phyloP scores from a whole-genome alignment of 2,797 vertebrate genomes.

The Rhinichthys osculus region DNA sequence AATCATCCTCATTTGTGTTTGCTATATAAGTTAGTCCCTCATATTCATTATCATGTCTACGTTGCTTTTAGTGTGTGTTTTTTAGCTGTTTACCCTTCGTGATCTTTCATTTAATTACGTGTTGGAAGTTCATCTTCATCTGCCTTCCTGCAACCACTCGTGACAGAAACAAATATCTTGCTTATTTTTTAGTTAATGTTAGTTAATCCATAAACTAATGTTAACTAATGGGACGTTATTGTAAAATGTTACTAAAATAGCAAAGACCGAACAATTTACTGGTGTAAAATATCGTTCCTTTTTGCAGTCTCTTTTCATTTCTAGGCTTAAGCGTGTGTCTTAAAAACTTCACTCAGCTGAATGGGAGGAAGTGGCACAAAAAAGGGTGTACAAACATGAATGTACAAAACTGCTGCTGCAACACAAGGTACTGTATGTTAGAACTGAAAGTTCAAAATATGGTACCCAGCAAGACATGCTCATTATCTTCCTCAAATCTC shows the following conservation, averaged over 20 bases:
- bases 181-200: not conserved
- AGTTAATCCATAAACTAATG: not conserved
- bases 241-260: not conserved
- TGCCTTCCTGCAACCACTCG: no score
- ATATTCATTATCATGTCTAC: no score
- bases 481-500: constrained; percentile 21
- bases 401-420: constrained; percentile 18
- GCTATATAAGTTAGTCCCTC: no score
- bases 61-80: no score
- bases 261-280: not conserved
- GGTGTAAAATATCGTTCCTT: not conserved
- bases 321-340: constrained; percentile 6
- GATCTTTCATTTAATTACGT: no score
- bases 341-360: constrained; percentile 20
- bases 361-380: constrained; percentile 21
- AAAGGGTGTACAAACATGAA: constrained; percentile 21
- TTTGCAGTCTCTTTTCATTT: constrained; percentile 9
- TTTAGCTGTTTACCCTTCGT: no score
- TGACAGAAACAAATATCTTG: not conserved
- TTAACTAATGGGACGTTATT: not conserved
- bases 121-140: no score
- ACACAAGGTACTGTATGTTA: constrained; percentile 3
- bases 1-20: no score
- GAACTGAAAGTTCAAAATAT: not conserved
- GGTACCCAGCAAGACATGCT: constrained; percentile 13